Evolutionary conservation across 2,888 invertebrate species (phyloP).

Genomic region (Phasia obesa): DNA sequence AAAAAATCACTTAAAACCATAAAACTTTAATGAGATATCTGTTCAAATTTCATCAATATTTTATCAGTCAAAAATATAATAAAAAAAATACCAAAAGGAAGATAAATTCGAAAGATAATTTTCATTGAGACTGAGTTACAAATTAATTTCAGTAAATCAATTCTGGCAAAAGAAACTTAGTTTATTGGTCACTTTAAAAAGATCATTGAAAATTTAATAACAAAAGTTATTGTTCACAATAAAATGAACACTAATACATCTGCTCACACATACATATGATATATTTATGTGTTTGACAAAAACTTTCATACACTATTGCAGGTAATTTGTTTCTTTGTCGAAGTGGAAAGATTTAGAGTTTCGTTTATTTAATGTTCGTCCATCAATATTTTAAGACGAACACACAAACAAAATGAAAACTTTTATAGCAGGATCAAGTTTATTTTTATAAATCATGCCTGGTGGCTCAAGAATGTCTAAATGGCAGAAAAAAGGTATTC

Average conservation of each 20-base stretch:
- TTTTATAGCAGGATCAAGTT: constrained; percentile 30
- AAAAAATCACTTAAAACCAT: constrained; percentile 39
- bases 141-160: constrained; percentile 39
- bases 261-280: background rate
- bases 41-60: constrained; percentile 55
- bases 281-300: background rate
- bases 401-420: constrained; percentile 12
- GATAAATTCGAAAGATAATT: constrained; percentile 27
- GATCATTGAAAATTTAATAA: constrained; percentile 42
- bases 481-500: too few species aligned
- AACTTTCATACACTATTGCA: background rate
- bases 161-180: constrained; percentile 11
- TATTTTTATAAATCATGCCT: constrained; percentile 7
- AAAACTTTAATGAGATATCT: constrained; percentile 53
- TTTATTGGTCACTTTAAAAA: constrained; percentile 33
- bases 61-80: constrained; percentile 7
- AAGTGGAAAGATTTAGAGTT: constrained; percentile 5
- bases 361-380: constrained; percentile 43
- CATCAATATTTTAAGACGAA: constrained; percentile 41
- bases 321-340: background rate
- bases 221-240: constrained; percentile 28
- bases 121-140: constrained; percentile 14
- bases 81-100: background rate
- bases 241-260: background rate
- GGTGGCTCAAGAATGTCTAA: background rate